Conservation (phyloP, 2,888 invertebrate genomes). For the Dryobota labecula region DNA sequence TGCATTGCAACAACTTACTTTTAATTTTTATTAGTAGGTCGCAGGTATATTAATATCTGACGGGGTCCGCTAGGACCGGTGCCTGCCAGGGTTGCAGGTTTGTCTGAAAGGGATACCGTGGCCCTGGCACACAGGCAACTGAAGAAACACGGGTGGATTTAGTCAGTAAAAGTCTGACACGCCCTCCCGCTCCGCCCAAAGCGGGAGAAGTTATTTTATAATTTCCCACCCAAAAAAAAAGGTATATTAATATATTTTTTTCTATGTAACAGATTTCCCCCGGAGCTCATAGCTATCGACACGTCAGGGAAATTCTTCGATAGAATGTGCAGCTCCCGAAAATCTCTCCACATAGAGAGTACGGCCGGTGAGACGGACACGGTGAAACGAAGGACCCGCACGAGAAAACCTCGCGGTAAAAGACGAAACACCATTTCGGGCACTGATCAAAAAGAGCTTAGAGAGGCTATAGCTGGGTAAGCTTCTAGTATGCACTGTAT, state of each 20-base stretch:
- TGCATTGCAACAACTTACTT: neutral
- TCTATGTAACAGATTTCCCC: slow-evolving; percentile 93
- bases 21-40: neutral
- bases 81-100: too few species aligned
- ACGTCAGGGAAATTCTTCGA: slow-evolving; percentile 96
- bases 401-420: slow-evolving; percentile 94
- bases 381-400: slow-evolving; percentile 93
- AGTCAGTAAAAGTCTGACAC: too few species aligned
- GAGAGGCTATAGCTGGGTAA: slow-evolving; percentile 96
- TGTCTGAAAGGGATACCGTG: too few species aligned
- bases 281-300: slow-evolving; percentile 97
- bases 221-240: too few species aligned
- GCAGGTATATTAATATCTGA: slow-evolving; percentile 29
- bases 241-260: slow-evolving; percentile 28
- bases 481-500: slow-evolving; percentile 90
- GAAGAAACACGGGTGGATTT: too few species aligned
- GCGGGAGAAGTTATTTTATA: too few species aligned
- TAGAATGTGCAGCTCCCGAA: slow-evolving; percentile 96
- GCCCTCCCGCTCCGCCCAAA: too few species aligned
- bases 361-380: slow-evolving; percentile 90
- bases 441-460: slow-evolving; percentile 97
- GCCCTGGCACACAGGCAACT: too few species aligned
- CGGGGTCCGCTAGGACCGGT: too few species aligned
- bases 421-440: slow-evolving; percentile 97
- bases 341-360: slow-evolving; percentile 93